phyloP scores from a whole-genome alignment of 2,113 vertebrate genomes.

The Lipotes vexillifer region DNA sequence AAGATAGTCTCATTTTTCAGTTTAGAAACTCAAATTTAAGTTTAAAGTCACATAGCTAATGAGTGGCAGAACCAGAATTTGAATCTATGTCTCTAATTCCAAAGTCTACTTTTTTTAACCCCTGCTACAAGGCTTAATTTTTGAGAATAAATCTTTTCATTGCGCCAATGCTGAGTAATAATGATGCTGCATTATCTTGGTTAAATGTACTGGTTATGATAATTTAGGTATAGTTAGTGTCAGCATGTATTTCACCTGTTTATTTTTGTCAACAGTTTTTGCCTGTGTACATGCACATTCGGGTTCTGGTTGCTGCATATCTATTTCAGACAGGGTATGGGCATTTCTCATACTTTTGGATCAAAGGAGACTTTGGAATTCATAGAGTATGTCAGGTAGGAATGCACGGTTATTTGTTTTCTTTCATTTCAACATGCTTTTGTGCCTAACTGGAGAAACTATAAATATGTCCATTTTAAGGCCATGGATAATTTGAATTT shows the following conservation, averaged over 20 bases:
- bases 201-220: slow-evolving; percentile 6
- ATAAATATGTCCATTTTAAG: neutral
- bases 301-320: slow-evolving; percentile 96
- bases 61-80: neutral
- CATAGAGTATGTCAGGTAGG: slow-evolving; percentile 97
- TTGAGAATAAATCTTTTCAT: neutral
- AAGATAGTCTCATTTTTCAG: neutral
- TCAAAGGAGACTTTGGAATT: slow-evolving; percentile 97
- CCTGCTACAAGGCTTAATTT: neutral
- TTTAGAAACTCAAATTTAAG: neutral
- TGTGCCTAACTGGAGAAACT: neutral
- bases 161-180: neutral
- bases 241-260: neutral
- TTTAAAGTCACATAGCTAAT: neutral
- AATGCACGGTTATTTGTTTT: neutral
- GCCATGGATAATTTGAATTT: slow-evolving; percentile 22
- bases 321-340: slow-evolving; percentile 98
- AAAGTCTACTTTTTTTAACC: neutral
- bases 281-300: slow-evolving; percentile 98
- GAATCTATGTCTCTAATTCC: neutral
- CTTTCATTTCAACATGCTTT: neutral
- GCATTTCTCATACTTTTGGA: slow-evolving; percentile 98
- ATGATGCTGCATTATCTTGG: neutral
- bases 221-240: neutral
- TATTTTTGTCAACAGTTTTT: slow-evolving; percentile 88